These are phyloP conservation scores for Sylvilagus floridanus DNA, from an alignment of 2,797 vertebrate species.

Conservation along the genomic window DNA sequence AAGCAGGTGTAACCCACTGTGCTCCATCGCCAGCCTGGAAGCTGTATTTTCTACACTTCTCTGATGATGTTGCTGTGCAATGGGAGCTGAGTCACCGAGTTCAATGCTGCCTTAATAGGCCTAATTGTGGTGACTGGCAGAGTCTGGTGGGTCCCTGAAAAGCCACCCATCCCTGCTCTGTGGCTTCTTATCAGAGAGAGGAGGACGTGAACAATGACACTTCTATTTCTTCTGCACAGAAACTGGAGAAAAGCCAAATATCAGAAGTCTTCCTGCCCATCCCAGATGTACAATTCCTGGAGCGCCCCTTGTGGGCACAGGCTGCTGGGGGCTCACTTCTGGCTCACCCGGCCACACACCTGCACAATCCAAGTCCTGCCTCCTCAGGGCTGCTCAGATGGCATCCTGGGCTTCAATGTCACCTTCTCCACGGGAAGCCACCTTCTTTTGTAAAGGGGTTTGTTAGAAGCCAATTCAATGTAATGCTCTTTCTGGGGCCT, in stretches of 20 bases:
- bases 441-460: neutral
- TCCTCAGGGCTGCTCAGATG: neutral
- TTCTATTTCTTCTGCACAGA: neutral
- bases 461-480: neutral
- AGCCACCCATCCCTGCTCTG: neutral
- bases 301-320: neutral
- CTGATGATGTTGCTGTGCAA: neutral
- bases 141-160: neutral
- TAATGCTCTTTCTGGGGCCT: neutral
- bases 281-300: neutral
- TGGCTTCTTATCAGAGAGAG: neutral
- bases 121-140: neutral
- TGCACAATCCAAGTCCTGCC: neutral
- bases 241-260: neutral
- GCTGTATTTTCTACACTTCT: neutral
- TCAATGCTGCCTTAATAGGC: neutral
- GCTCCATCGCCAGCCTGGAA: neutral
- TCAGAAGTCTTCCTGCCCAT: neutral
- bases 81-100: neutral
- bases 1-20: too few relatives aligned
- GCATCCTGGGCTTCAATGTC: neutral
- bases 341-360: rapidly evolving
- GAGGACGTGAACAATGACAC: neutral
- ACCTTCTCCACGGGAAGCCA: neutral
- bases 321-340: neutral